These are phyloP conservation scores for Yponomeuta malinellus DNA, from an alignment of 2,888 invertebrate genomes.

Conservation along the genomic window DNA sequence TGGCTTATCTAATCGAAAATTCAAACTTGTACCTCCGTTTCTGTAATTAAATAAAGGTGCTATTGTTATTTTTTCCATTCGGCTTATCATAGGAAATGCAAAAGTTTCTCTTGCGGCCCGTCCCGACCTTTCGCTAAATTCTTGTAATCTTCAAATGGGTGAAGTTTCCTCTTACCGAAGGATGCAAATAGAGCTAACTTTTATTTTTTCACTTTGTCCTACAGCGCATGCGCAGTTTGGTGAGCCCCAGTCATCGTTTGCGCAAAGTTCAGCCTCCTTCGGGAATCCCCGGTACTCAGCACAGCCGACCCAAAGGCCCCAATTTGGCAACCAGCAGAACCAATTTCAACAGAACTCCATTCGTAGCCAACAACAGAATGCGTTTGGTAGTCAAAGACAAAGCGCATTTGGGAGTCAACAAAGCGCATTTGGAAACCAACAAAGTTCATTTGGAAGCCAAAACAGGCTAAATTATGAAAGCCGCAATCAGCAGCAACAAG, in stretches of 20 bases:
- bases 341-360: neutral
- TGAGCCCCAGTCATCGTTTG: constrained; percentile 21
- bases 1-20: neutral
- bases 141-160: no score
- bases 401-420: constrained; percentile 4
- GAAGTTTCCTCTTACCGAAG: no score
- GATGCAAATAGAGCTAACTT: no score
- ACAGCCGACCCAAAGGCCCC: constrained; percentile 14
- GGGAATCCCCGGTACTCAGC: constrained; percentile 18
- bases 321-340: constrained; percentile 15
- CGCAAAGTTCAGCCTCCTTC: constrained; percentile 18
- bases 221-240: constrained; percentile 45
- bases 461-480: neutral
- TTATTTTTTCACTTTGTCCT: neutral
- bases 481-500: constrained; percentile 21
- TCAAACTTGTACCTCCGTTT: neutral
- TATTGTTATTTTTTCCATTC: no score
- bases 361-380: neutral
- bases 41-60: neutral
- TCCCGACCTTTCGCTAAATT: no score
- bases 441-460: neutral
- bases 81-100: no score
- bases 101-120: no score
- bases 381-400: constrained; percentile 4
- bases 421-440: constrained; percentile 1